A percentile compares a stretch with the other conserved stretches of the same genome.
phyloP scores from a whole-genome alignment of 2,888 invertebrate species.

The Pardosa pseudoannulata region DNA sequence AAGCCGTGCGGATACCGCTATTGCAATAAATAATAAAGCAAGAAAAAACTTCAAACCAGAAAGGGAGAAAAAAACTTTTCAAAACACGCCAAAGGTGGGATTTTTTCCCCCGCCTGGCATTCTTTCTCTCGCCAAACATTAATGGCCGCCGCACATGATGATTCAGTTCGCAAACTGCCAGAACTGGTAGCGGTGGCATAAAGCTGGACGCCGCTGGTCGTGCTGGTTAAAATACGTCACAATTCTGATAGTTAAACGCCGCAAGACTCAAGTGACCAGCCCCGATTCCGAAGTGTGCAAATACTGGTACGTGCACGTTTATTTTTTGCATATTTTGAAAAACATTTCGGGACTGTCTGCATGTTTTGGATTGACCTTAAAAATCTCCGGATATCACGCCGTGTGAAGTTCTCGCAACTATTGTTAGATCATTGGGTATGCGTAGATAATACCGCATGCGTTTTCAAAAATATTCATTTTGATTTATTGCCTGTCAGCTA shows the following conservation, averaged over 20 bases:
- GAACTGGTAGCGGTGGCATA: slow-evolving; percentile 7
- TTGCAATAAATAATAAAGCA: too few relatives aligned
- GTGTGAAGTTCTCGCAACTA: background rate
- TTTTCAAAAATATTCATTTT: background rate
- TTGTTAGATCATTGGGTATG: background rate
- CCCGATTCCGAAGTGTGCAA: background rate
- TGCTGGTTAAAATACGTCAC: background rate
- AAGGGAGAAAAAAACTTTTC: too few relatives aligned
- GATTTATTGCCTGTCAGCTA: background rate
- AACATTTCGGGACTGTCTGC: background rate
- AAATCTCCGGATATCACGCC: background rate
- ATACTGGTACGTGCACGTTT: background rate
- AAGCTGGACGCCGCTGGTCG: slow-evolving; percentile 7
- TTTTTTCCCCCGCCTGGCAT: background rate
- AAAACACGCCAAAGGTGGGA: background rate
- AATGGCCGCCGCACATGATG: slow-evolving; percentile 7
- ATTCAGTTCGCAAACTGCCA: background rate
- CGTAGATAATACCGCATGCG: background rate
- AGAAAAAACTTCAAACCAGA: too few relatives aligned
- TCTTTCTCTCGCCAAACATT: background rate
- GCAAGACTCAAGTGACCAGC: background rate
- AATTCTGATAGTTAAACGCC: background rate
- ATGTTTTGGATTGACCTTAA: background rate
- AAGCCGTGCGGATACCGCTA: too few relatives aligned
- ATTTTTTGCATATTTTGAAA: background rate